Conservation (phyloP, 2,113 vertebrate species). For the Carassius auratus region DNA sequence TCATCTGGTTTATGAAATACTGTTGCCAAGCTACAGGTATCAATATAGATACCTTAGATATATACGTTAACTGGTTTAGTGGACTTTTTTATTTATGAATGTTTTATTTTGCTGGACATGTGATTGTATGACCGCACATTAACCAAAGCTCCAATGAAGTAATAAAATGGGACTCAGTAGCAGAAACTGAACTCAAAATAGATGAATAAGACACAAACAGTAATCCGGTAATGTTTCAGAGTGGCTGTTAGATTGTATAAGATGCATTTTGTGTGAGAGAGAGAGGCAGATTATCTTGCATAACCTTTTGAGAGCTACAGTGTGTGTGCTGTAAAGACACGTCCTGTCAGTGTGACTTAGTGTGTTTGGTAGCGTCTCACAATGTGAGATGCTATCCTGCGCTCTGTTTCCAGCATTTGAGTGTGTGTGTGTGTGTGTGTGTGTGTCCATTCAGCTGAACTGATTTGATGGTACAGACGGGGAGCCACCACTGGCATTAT, state of each 20-base stretch:
- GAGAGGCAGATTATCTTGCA: neutral
- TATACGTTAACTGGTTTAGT: neutral
- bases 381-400: conserved; percentile 12
- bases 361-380: conserved; percentile 27
- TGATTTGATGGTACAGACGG: conserved; percentile 13
- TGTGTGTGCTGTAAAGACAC: conserved; percentile 28
- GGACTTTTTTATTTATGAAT: neutral
- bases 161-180: neutral
- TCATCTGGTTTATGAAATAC: conserved; percentile 24
- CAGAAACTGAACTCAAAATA: neutral
- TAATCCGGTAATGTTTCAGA: neutral
- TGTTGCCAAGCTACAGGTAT: conserved; percentile 31
- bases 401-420: conserved; percentile 6
- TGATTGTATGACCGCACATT: neutral
- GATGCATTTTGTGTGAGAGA: neutral
- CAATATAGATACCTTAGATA: neutral
- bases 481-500: neutral
- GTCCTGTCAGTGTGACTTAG: conserved; percentile 37
- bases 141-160: neutral
- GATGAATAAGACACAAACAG: neutral
- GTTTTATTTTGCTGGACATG: neutral
- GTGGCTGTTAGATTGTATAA: neutral
- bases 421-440: conserved; percentile 15
- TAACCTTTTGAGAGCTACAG: conserved; percentile 19
- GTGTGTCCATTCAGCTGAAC: conserved; percentile 1